Evolutionary conservation across 2,113 vertebrate species (phyloP), one percentile per base, ranked within the genome.

Genomic region (Neofelis nebulosa): DNA sequence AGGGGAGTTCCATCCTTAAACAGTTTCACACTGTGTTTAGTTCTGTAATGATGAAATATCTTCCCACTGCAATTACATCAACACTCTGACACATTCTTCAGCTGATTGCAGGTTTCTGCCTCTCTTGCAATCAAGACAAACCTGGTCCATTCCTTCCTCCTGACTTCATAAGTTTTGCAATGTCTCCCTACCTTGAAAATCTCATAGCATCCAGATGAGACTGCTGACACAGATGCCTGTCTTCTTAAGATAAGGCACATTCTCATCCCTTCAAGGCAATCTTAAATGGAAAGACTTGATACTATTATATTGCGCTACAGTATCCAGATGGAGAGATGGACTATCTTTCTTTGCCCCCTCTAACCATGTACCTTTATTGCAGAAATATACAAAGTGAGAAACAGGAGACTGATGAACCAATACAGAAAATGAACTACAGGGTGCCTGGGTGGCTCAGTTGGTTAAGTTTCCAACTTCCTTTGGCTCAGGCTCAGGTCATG

Each of bases 41-140:
- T 84, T 90, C 48, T 95, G 73, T 87, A 85, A 85, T 36, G 33
- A 87, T 84, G 55, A 89, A 38, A 27, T 78, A 85, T 27, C 41
- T 86, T 95, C 73, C 90, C 52, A 95, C 19, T 71, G 23, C n/a
- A 83, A 89, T 96, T 68, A 74, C 78, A 95, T 79, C 89, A 89
- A 86, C 66, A 97, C 41, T 94, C 80, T 98, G 95, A 96, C 96
- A 90, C 69, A 96, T 92, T 96, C 80, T 81, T 97, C 66, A 89
- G 88, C 65, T 96, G 83, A 97, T 55, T 96, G 15, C 29, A 97
- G 78, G 73, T 97, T 79, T 93, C 81, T 91, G 76, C 38, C 93
- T 91, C 76, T 86, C 63, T 94, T 92, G 88, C 69, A 96, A 89
- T 98, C 65, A 93, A 88, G 94, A 96, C 94, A 98, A 91, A 96